phyloP scores from a whole-genome alignment of 2,888 invertebrate genomes.

The Philereme vetulata region DNA sequence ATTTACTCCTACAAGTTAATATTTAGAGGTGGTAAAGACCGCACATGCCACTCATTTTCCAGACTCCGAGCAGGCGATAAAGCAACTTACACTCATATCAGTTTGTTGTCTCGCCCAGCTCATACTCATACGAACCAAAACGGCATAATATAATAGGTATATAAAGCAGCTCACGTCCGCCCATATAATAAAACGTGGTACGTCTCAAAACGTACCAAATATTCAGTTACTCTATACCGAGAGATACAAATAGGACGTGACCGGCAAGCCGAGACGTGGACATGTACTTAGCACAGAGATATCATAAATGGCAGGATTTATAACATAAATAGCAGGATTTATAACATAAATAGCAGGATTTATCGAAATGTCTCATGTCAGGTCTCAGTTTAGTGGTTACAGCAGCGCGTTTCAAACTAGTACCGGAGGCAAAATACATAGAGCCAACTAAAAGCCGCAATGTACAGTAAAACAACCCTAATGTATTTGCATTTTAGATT shows the following conservation, averaged over 20 bases:
- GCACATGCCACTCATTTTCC: constrained; percentile 2
- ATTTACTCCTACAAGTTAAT: too few species aligned
- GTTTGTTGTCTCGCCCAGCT: constrained; percentile 9
- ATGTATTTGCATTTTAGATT: too few species aligned
- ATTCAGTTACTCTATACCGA: constrained; percentile 66
- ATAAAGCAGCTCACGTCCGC: constrained; percentile 60
- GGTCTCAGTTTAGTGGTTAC: too few species aligned
- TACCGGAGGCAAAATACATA: too few species aligned
- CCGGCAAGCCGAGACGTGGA: constrained; percentile 48
- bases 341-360: too few species aligned
- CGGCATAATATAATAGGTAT: constrained; percentile 51
- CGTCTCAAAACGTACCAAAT: constrained; percentile 64
- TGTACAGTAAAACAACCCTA: too few species aligned
- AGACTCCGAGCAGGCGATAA: constrained; percentile 5
- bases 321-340: constrained; percentile 46
- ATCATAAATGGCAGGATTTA: constrained; percentile 46
- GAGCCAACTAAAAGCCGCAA: too few species aligned
- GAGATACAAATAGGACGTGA: constrained; percentile 63
- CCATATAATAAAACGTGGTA: constrained; percentile 65
- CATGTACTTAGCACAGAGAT: constrained; percentile 49
- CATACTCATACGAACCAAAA: constrained; percentile 30
- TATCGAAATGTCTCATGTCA: too few species aligned
- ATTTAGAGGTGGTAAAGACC: background rate
- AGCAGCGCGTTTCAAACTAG: too few species aligned
- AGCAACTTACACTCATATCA: constrained; percentile 15